Evolutionary conservation across 1,140 invertebrate genomes (phyloP).

Genomic region (Brevipalpus yothersi): DNA sequence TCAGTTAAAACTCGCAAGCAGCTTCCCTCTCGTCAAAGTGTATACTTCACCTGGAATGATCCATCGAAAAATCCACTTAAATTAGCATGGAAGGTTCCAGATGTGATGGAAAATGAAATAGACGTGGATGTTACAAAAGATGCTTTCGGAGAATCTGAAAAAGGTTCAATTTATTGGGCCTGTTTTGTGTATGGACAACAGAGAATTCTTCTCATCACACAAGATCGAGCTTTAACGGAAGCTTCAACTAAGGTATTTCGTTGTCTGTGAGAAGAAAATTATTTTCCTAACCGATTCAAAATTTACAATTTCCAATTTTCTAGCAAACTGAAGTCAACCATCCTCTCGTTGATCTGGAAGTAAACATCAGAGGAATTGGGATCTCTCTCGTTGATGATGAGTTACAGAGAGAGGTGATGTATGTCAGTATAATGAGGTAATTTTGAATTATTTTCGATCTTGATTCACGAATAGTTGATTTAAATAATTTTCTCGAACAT

Average conservation of each 20-base stretch:
- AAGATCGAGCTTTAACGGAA: conserved; percentile 40
- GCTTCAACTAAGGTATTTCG: conserved; percentile 22
- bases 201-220: conserved; percentile 63
- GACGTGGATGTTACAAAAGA: conserved; percentile 24
- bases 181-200: conserved; percentile 85
- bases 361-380: conserved; percentile 69
- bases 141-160: conserved; percentile 25
- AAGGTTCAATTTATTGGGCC: conserved; percentile 38
- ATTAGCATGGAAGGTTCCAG: not conserved
- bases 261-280: not conserved
- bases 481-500: too few species aligned
- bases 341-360: conserved; percentile 40
- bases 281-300: too few species aligned
- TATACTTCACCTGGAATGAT: conserved; percentile 22
- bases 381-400: conserved; percentile 80
- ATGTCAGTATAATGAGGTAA: conserved; percentile 65
- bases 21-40: conserved; percentile 9
- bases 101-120: not conserved
- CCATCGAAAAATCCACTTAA: conserved; percentile 16
- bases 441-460: too few species aligned
- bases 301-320: conserved; percentile 7
- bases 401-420: conserved; percentile 52
- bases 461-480: too few species aligned
- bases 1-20: conserved; percentile 16
- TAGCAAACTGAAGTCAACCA: conserved; percentile 38